A percentile compares a stretch with the other conserved stretches of the same genome.
phyloP scores from a whole-genome alignment of 2,113 vertebrate genomes.

The Emydura subglobosa region DNA sequence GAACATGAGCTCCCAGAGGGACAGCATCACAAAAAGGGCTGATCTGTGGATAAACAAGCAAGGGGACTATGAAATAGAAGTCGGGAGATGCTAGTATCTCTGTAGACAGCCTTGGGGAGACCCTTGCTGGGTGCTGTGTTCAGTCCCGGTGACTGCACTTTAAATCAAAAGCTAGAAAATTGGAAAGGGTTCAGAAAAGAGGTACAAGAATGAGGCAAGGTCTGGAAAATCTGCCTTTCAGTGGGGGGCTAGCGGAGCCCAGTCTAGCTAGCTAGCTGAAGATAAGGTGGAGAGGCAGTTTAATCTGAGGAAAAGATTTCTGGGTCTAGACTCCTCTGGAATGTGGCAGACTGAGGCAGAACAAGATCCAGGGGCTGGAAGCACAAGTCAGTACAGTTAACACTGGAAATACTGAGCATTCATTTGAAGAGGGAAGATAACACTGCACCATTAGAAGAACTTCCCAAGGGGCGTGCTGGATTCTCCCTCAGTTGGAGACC shows the following conservation, averaged over 20 bases:
- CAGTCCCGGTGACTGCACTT: neutral
- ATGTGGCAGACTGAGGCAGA: neutral
- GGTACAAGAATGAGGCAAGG: neutral
- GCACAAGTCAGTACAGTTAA: neutral
- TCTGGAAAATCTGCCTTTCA: neutral
- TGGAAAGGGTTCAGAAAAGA: neutral
- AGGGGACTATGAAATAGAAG: neutral
- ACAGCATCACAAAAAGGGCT: neutral
- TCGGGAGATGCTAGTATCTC: neutral
- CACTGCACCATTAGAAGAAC: neutral
- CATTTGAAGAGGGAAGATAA: neutral
- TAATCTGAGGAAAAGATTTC: neutral
- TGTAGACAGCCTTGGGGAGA: neutral
- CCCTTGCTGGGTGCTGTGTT: neutral
- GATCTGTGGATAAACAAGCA: neutral
- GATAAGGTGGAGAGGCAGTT: neutral
- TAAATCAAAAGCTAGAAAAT: neutral
- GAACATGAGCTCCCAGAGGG: neutral
- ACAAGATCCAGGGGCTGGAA: neutral
- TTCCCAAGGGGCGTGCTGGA: neutral
- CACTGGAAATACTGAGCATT: neutral
- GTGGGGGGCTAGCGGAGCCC: neutral
- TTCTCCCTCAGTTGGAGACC: neutral
- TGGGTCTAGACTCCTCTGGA: neutral
- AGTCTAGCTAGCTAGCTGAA: neutral